These are phyloP conservation scores for Plecotus auritus DNA, from an alignment of 2,113 vertebrate genomes.

Conservation along the genomic window DNA sequence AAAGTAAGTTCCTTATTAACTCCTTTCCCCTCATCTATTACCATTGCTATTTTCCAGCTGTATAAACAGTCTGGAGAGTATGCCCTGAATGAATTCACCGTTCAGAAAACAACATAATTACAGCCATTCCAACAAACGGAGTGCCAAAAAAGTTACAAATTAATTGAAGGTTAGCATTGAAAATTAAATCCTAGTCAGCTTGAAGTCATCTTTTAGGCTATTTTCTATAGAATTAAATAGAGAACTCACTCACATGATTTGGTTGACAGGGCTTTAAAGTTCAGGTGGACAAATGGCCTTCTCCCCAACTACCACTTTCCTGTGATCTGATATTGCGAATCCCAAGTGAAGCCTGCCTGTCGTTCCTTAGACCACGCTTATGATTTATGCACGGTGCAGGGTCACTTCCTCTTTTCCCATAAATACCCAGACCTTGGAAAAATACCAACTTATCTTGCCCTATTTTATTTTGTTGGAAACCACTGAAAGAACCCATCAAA, in stretches of 20 bases:
- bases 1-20: constrained; percentile 78
- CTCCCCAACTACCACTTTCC: not conserved
- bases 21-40: constrained; percentile 74
- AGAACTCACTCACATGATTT: constrained; percentile 71
- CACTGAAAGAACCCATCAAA: not conserved
- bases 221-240: constrained; percentile 79
- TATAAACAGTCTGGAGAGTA: constrained; percentile 83
- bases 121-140: constrained; percentile 80
- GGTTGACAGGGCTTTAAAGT: constrained; percentile 70
- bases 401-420: not conserved
- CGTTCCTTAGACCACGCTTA: not conserved
- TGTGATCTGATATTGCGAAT: constrained; percentile 50
- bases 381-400: not conserved
- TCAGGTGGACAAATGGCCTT: constrained; percentile 75
- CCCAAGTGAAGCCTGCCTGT: not conserved
- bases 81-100: constrained; percentile 80
- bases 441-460: not conserved
- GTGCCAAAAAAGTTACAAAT: constrained; percentile 88
- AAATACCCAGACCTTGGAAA: constrained; percentile 14
- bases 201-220: constrained; percentile 81
- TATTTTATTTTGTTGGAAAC: constrained; percentile 17
- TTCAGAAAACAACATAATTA: constrained; percentile 87
- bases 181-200: constrained; percentile 85
- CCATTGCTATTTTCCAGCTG: constrained; percentile 81
- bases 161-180: constrained; percentile 87